Evolutionary conservation across 2,888 invertebrate species (phyloP).

Genomic region (Agrochola lychnidis): DNA sequence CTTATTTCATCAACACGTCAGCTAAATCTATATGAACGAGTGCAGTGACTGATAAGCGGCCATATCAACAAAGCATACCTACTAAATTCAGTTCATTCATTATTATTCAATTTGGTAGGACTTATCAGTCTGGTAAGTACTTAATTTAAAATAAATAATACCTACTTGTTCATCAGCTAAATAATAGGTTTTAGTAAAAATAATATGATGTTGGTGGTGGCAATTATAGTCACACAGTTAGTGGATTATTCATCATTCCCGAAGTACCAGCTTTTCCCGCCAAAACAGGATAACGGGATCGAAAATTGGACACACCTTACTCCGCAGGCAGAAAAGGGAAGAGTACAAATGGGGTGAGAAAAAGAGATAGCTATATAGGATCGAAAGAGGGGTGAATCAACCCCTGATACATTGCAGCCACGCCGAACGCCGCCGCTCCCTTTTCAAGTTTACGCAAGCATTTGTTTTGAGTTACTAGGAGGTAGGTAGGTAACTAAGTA

Average conservation of each 20-base stretch:
- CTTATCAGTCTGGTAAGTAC: not conserved
- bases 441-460: slow-evolving; percentile 64
- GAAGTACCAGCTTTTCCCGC: slow-evolving; percentile 68
- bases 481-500: not conserved
- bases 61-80: slow-evolving; percentile 43
- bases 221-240: slow-evolving; percentile 5
- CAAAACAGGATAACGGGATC: slow-evolving; percentile 63
- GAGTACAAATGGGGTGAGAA: slow-evolving; percentile 79
- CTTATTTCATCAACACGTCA: slow-evolving; percentile 26
- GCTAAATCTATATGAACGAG: slow-evolving; percentile 68
- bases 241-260: slow-evolving; percentile 17
- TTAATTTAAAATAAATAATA: slow-evolving; percentile 8
- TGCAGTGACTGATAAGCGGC: slow-evolving; percentile 84
- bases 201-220: not conserved
- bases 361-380: slow-evolving; percentile 80
- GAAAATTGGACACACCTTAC: slow-evolving; percentile 63
- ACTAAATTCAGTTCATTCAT: slow-evolving; percentile 30
- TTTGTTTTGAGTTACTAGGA: slow-evolving; percentile 35
- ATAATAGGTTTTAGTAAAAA: not conserved
- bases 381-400: slow-evolving; percentile 87
- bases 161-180: not conserved
- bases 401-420: slow-evolving; percentile 84
- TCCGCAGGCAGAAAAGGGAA: slow-evolving; percentile 77
- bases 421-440: slow-evolving; percentile 57
- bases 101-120: slow-evolving; percentile 20